phyloP scores from a whole-genome alignment of 2,797 vertebrate genomes.

The Lemur catta region DNA sequence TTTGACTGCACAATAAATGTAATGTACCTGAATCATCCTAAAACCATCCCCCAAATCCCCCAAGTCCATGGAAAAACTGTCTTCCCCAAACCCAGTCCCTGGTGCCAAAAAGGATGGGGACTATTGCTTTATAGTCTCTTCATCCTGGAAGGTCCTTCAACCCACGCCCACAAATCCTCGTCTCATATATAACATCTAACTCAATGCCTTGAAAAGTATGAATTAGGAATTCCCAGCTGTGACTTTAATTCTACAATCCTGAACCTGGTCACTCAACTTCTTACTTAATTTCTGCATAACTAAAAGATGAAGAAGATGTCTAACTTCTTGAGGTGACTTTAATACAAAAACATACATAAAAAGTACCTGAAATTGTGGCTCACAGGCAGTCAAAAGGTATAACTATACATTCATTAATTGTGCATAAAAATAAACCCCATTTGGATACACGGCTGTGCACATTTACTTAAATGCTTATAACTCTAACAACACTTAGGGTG shows the following conservation, averaged over 20 bases:
- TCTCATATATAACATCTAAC: neutral
- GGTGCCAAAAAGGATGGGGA: no score
- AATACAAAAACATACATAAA: neutral
- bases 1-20: no score
- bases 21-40: no score
- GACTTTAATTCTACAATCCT: neutral
- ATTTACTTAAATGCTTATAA: neutral
- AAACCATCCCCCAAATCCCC: no score
- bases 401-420: neutral
- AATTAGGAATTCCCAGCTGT: neutral
- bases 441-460: neutral
- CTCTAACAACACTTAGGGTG: neutral
- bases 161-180: neutral
- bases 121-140: neutral
- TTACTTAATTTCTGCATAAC: neutral
- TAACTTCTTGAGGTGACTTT: neutral
- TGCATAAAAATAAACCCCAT: neutral
- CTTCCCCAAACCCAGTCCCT: no score
- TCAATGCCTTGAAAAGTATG: neutral
- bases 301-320: neutral
- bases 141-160: neutral
- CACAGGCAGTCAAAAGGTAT: neutral
- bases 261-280: neutral
- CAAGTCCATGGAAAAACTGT: no score
- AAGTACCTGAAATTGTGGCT: neutral